Evolutionary conservation across 2,888 invertebrate genomes (phyloP), one percentile per base, ranked within the genome.

Genomic region (Drosophila atroscutellata): DNA sequence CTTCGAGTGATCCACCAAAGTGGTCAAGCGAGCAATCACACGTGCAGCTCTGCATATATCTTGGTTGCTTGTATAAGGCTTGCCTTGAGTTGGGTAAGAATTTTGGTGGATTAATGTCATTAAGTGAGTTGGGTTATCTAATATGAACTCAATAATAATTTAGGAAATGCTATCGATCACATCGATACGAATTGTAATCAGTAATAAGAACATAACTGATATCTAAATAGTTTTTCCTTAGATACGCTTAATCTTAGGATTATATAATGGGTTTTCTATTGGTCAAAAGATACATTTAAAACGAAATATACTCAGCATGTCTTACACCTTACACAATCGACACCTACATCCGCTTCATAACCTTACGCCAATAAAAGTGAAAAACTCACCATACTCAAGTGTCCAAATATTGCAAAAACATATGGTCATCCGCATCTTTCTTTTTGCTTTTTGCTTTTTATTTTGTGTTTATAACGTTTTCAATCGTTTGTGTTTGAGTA

Each of bases 1-100:
- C 75, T 75, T 85, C 18, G 66, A 86, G 86, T 84, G 86, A 73
- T 74, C 76, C 49, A 50, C 28, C 54, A 54, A 79, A 61, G 72
- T 67, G 75, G 72, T 79, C 79, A 76, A 76, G 77, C 77, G 60
- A 51, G 66, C 57, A 55, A 28, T n/a, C 58, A 24, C 39, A 67
- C 66, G 66, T 67, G 67, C 67, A 69, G 52, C 61, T 69, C 30
- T 20, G 39, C 49, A 39, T 34, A 50, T 36, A 28, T 56, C 45
- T 15, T 20, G 51, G 37, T 45, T 37, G 39, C 9, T 63, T 60
- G 59, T 52, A 67, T 54, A 37, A 32, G 50, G 24, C 20, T 47
- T 61, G 32, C 47, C 26, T 28, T 65, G 59, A 69, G 61, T 61
- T 77, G 50, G 51, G 52, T 47, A 32, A 42, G 58, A 58, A 50